Base-by-base conservation (phyloP, 1,140 invertebrate genomes). In the Ectropis grisescens region DNA sequence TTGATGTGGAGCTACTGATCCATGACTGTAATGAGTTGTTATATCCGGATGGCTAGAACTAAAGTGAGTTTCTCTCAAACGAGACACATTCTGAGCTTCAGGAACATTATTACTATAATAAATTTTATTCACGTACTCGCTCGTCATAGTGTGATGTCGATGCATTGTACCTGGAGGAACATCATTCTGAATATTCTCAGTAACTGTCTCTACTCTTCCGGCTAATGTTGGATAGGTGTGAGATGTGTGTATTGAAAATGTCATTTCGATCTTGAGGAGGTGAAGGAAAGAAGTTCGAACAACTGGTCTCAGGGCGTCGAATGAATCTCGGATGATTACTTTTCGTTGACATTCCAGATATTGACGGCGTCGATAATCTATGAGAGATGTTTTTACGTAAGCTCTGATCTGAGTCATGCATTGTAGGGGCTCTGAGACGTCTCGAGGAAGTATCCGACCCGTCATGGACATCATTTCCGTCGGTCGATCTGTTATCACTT, bases 11-110 rank as follows among this genome's bases (percentile, higher is more conserved):
- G 61, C 34, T 11, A 66, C 46, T 13, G 41, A 44, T 2, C 58
- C 66, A 35, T 74, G 75, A 4, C 52, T 58, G 33, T 81, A 72
- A 46, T 75, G 66, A 10, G 66, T 74, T 3, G 75, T 66, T 32
- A 83, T 82, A 36, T 83, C 82, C 15, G 82, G 80, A 47, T 83
- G 82, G 48, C 80, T 82, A 22, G 78, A 81, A 48, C 82, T 83
- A 38, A 83, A 83, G 37, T 83, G 82, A 11, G 79, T 80, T 42
- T 83, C 82, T 43, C 69, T 37, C 30, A 78, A 49, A 9, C 74
- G 49, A 13, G 76, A 72, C 9, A 79, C 75, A 65, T 65, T 71
- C 12, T 71, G 68, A 19, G 66, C 58, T 13, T 80, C 75, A 8
- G 58, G 58, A 25, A 51, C 47, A 43, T 47, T 56, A 36, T 58